Evolutionary conservation across 35 echinoderm and acorn worm genomes (phyloP), one percentile per base, ranked within the genome.

Genomic region (Eucidaris tribuloides): DNA sequence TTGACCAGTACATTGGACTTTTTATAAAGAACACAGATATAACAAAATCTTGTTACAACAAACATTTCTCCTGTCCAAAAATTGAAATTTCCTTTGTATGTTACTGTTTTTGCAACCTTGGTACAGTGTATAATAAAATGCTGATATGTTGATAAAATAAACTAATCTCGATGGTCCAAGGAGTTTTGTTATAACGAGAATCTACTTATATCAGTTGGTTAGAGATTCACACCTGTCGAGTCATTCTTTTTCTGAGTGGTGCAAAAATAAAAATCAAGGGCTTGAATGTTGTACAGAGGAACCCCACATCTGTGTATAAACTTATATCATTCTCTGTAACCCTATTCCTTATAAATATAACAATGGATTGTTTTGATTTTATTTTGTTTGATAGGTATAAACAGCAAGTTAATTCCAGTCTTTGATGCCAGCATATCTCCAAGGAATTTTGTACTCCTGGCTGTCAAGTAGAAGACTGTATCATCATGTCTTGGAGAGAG

Each of bases 401-500:
- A 94, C 19, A 94, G 92, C 66, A 31, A 76, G 22, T 87, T 94
- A 15, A 82, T 89, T 29, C 86, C 92, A 0, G 68, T 94, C 11
- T 94, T 94, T 54, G 86, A 94, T 89, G 80, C 92, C 3, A 17
- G 45, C 31, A 15, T 94, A 4, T 94, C 92, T 32, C 86, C 92
- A 70, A 72, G 92, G 64, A 94, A 94, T 49, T 89, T 94, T 60
- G 77, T 89, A 78, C 82, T 94, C 17, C 59, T 85, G 30, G 86
- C 92, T 17, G 59, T 43, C 27, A 94, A 94, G 76, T 58, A 44
- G n/a, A n/a, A n/a, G n/a, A n/a, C n/a, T n/a, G n/a, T n/a, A n/a
- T n/a, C n/a, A n/a, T n/a, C n/a, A n/a, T n/a, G n/a, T n/a, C n/a
- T n/a, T n/a, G n/a, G n/a, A n/a, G n/a, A n/a, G n/a, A n/a, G n/a